These are phyloP conservation scores for human DNA, from an alignment of 2,113 vertebrate species.

Conservation along the genomic window DNA sequence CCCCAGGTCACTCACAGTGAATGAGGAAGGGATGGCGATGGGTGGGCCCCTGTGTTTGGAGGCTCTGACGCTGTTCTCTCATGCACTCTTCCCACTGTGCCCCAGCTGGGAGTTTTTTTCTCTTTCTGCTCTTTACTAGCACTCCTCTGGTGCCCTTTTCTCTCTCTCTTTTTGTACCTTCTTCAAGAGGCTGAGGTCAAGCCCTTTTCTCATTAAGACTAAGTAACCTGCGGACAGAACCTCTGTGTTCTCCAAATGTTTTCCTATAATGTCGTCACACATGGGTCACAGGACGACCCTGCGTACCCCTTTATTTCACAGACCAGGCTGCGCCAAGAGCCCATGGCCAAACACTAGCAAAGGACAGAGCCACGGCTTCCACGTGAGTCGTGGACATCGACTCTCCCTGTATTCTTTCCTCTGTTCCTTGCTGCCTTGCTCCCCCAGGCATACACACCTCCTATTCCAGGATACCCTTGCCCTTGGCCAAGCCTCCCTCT, in stretches of 20 bases:
- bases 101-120: neutral
- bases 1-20: neutral
- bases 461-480: neutral
- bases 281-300: neutral
- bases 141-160: neutral
- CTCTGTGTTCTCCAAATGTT: neutral
- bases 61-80: no score
- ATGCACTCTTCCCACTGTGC: neutral
- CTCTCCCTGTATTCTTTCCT: neutral
- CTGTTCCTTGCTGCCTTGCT: neutral
- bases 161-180: no score
- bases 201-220: neutral
- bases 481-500: neutral
- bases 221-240: neutral
- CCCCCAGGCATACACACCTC: neutral
- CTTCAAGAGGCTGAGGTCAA: no score
- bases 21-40: neutral
- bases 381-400: rapidly evolving
- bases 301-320: neutral
- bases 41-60: neutral
- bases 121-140: neutral
- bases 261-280: neutral
- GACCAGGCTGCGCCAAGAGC: neutral
- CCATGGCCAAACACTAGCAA: neutral
- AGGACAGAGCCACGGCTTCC: neutral